phyloP scores from a whole-genome alignment of 2,113 vertebrate genomes.

The Triplophysa dalaica region DNA sequence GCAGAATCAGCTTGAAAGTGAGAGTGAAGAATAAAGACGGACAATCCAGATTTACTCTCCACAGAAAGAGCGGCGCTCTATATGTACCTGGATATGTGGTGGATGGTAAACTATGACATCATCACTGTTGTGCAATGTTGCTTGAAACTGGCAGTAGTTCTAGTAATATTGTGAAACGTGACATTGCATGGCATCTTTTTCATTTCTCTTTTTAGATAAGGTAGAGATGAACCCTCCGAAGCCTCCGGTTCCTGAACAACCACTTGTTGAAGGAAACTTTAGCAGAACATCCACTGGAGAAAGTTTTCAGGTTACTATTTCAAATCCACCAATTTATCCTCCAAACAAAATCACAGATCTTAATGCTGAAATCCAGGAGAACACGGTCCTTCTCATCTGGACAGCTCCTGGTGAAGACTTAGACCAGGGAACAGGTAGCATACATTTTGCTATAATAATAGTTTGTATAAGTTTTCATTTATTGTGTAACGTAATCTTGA shows the following conservation, averaged over 20 bases:
- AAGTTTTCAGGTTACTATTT: constrained; percentile 56
- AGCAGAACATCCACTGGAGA: constrained; percentile 61
- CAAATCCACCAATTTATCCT: constrained; percentile 59
- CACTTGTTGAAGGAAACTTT: constrained; percentile 56
- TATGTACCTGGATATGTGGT: constrained; percentile 69
- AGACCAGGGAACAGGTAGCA: constrained; percentile 67
- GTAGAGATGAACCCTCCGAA: constrained; percentile 68
- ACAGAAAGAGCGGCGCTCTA: constrained; percentile 55
- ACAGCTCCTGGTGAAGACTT: constrained; percentile 71
- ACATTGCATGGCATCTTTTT: too few species aligned
- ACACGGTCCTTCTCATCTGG: constrained; percentile 64
- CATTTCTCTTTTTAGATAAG: constrained; percentile 50
- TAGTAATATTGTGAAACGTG: too few species aligned
- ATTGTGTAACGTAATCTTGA: too few species aligned
- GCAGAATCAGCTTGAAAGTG: constrained; percentile 69
- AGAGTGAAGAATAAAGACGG: constrained; percentile 54
- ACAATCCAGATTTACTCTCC: neutral
- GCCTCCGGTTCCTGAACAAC: constrained; percentile 38
- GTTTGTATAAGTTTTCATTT: neutral
- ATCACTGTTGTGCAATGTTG: neutral
- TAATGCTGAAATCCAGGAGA: constrained; percentile 54
- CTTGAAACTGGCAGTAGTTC: too few species aligned
- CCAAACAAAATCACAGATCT: constrained; percentile 71
- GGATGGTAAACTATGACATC: constrained; percentile 60
- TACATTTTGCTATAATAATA: neutral